These are phyloP conservation scores for Choristoneura rosaceana DNA, from an alignment of 2,888 invertebrate genomes.

Conservation along the genomic window DNA sequence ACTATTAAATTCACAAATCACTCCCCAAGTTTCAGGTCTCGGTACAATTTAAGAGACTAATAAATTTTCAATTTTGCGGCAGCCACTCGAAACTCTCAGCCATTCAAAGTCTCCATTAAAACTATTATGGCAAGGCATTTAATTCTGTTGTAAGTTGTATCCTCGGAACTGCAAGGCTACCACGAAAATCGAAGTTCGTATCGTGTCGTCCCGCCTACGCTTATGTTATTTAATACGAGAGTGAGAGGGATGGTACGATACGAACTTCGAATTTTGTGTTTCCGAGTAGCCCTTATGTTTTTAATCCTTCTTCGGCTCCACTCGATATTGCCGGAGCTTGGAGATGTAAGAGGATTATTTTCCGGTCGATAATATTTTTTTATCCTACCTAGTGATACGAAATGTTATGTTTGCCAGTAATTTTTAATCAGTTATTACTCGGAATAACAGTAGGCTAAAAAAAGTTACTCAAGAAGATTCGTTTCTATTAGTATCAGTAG, in stretches of 20 bases:
- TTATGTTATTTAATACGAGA: no score
- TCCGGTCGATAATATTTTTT: constrained; percentile 14
- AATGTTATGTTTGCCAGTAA: constrained; percentile 2
- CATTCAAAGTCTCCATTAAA: constrained; percentile 41
- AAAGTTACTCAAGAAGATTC: no score
- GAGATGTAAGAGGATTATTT: constrained; percentile 36
- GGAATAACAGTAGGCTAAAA: background rate
- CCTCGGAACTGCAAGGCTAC: constrained; percentile 23
- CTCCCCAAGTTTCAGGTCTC: constrained; percentile 3
- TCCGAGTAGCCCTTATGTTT: no score
- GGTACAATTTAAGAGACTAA: constrained; percentile 19
- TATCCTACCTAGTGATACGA: background rate
- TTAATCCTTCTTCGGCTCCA: constrained; percentile 27
- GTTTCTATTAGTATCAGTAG: no score
- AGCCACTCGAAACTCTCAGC: constrained; percentile 30
- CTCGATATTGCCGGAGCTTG: constrained; percentile 23
- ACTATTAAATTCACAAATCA: constrained; percentile 8
- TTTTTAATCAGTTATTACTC: background rate
- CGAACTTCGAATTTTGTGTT: no score
- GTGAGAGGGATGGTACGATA: no score
- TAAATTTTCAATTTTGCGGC: constrained; percentile 29
- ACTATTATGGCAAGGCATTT: constrained; percentile 41
- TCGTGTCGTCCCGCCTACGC: no score
- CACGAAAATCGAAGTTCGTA: no score
- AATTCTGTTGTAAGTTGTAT: constrained; percentile 38